Base-by-base conservation (phyloP, 2,888 invertebrate genomes). In the Galerucella calmariensis region DNA sequence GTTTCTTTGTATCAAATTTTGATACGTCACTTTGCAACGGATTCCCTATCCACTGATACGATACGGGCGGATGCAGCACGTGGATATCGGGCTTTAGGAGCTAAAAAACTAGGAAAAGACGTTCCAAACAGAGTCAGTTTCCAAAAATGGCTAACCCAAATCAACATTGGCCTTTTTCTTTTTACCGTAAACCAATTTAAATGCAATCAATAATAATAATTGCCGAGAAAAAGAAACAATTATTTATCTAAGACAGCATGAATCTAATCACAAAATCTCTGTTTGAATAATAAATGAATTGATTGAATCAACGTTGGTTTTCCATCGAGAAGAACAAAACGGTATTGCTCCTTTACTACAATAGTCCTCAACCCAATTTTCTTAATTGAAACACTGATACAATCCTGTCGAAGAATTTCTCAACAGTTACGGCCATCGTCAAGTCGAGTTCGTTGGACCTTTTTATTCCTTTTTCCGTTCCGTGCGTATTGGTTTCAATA, bases 361-460 rank as follows among this genome's bases (percentile, higher is more conserved):
- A 70, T 70, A 63, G 63, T 62, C 53, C 51, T 63, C 70, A 65
- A 63, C 70, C 59, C 24, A 53, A 51, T 70, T 70, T 59, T 41
- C 56, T 63, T 70, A 70, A 70, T 70, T 65, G 70, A 63, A 53
- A 41, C 70, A 70, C 59, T 24, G 69, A 35, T 69, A 62, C 63
- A 35, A 70, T 63, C 63, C 68, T 68, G 44, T 44, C 68, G 24
- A 68, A 59, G 68, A 68, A 68, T 68, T 68, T 41, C 59, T 68
- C 68, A 59, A 68, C 68, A 68, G 68, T 68, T 68, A 68, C 56
- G 41, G 41, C 67, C 56, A 56, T 67, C 51, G 51, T 27, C 51
- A 27, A 66, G 51, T 66, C 67, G 67, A 67, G 67, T 67, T 67
- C 67, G 67, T 56, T 67, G 67, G 67, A 67, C 67, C 20, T 27